Evolutionary conservation across 1,140 invertebrate species (phyloP).

Genomic region (Mactra quadrangularis): DNA sequence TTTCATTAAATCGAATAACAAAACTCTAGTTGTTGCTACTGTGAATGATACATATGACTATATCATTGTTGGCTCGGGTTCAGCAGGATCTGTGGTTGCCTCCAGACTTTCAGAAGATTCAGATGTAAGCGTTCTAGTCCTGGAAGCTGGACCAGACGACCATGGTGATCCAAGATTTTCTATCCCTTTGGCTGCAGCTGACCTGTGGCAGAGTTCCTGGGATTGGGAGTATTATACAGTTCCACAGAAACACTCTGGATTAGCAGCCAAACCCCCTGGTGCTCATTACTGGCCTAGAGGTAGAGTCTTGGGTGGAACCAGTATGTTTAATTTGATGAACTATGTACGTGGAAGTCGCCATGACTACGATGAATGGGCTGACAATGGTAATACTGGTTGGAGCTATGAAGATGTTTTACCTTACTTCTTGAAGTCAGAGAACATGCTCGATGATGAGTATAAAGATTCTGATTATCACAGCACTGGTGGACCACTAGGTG

Average conservation of each 20-base stretch:
- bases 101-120: conserved; percentile 92
- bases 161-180: conserved; percentile 91
- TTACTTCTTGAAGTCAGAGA: conserved; percentile 94
- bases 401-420: conserved; percentile 92
- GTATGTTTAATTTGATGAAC: conserved; percentile 93
- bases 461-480: conserved; percentile 63
- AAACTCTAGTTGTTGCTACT: too few species aligned
- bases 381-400: conserved; percentile 95
- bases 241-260: conserved; percentile 87
- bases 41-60: conserved; percentile 64
- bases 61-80: conserved; percentile 93
- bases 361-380: conserved; percentile 97
- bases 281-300: conserved; percentile 86
- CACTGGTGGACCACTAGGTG: conserved; percentile 62
- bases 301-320: conserved; percentile 84
- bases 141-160: conserved; percentile 96
- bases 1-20: too few species aligned
- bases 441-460: conserved; percentile 84
- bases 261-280: background rate
- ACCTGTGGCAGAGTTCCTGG: conserved; percentile 79
- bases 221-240: conserved; percentile 97
- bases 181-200: conserved; percentile 61
- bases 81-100: conserved; percentile 96
- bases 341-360: conserved; percentile 94
- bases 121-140: conserved; percentile 89